Conservation (phyloP, 2,797 vertebrate genomes). For the Ctenosaura bakeri region DNA sequence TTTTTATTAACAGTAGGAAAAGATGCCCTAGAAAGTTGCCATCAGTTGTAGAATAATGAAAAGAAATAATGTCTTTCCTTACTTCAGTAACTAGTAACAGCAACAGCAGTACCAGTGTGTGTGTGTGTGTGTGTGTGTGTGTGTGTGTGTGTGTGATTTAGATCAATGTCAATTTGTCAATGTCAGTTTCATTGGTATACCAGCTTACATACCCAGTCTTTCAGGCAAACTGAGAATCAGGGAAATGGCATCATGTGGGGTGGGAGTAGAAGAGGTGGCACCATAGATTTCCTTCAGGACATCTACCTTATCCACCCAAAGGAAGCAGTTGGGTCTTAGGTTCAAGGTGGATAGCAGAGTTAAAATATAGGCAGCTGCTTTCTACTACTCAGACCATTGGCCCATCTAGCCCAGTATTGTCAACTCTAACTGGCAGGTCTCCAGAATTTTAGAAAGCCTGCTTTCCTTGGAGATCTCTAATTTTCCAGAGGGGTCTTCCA, state of each 20-base stretch:
- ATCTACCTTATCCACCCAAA: not conserved
- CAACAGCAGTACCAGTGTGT: not conserved
- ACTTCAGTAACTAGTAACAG: not conserved
- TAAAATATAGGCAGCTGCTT: not conserved
- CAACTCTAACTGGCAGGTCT: too few relatives aligned
- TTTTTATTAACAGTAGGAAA: not conserved
- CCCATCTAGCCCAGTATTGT: too few relatives aligned
- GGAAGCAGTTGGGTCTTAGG: not conserved
- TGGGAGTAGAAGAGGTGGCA: not conserved
- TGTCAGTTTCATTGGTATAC: not conserved
- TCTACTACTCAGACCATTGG: too few relatives aligned
- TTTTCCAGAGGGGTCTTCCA: too few relatives aligned
- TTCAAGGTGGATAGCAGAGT: not conserved
- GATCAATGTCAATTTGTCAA: not conserved
- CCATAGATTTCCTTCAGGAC: not conserved
- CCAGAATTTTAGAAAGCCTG: too few relatives aligned
- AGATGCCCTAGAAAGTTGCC: not conserved
- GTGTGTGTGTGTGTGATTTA: not conserved
- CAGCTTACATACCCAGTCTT: not conserved
- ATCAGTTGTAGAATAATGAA: not conserved
- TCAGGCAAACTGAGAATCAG: not conserved
- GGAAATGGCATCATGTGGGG: not conserved
- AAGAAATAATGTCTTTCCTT: not conserved
- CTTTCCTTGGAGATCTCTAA: too few relatives aligned
- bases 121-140: not conserved